These are phyloP conservation scores for Zaprionus ghesquierei DNA, from an alignment of 1,140 invertebrate species.

Conservation along the genomic window DNA sequence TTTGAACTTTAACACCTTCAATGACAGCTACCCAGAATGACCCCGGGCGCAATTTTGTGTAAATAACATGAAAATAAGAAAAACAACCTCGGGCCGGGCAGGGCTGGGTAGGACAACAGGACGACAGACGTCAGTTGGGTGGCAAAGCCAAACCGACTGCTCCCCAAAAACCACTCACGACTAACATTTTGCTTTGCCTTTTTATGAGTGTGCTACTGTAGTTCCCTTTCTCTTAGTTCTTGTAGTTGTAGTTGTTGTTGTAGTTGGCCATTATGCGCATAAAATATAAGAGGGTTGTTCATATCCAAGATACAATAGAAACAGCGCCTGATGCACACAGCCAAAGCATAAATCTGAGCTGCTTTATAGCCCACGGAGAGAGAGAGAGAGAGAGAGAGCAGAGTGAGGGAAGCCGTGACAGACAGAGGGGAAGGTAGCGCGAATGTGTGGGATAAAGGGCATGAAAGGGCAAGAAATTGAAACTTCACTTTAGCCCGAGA, in stretches of 20 bases:
- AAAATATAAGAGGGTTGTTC: conserved; percentile 80
- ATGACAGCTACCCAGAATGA: conserved; percentile 70
- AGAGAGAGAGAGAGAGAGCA: too few relatives aligned
- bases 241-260: conserved; percentile 29
- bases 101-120: neutral
- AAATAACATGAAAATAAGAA: conserved; percentile 80
- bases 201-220: conserved; percentile 36
- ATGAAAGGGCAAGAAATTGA: conserved; percentile 34
- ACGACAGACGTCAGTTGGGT: conserved; percentile 4
- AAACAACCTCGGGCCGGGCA: conserved; percentile 60
- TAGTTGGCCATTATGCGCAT: conserved; percentile 79
- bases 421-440: neutral
- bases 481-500: conserved; percentile 27
- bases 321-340: conserved; percentile 35
- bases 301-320: conserved; percentile 72
- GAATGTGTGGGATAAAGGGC: neutral
- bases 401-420: neutral
- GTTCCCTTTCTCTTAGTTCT: conserved; percentile 2
- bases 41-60: conserved; percentile 77
- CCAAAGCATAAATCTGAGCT: conserved; percentile 70
- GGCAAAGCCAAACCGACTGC: neutral
- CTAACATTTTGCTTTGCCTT: conserved; percentile 42
- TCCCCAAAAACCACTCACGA: conserved; percentile 39
- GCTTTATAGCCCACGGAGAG: conserved; percentile 41
- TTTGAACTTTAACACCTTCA: conserved; percentile 80